Evolutionary conservation across 2,888 invertebrate genomes (phyloP).

Genomic region (Erebia palarica): DNA sequence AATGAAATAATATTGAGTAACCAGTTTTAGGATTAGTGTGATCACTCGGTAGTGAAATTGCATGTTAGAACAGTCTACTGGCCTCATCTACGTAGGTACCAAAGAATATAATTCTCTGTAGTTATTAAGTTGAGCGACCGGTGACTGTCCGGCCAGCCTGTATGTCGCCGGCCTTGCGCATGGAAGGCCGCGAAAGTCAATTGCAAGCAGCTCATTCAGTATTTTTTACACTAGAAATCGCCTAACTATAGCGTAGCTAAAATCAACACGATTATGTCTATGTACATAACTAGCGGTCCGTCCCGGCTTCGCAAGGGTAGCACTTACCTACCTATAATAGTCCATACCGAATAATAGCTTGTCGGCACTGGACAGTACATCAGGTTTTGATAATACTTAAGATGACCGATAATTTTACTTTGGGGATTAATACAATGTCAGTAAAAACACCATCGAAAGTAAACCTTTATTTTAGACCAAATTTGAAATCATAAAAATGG

Average conservation of each 20-base stretch:
- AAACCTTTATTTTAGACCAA: too few relatives aligned
- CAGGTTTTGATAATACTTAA: too few relatives aligned
- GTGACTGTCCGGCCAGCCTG: conserved; percentile 52
- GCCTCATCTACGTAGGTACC: conserved; percentile 33
- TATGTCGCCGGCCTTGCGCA: conserved; percentile 71
- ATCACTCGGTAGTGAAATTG: conserved; percentile 32
- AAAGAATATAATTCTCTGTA: conserved; percentile 10
- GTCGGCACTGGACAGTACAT: too few relatives aligned
- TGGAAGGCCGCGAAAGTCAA: conserved; percentile 57
- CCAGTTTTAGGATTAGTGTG: conserved; percentile 31
- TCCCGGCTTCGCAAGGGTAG: too few relatives aligned
- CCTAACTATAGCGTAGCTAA: neutral
- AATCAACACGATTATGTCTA: neutral
- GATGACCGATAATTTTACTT: too few relatives aligned
- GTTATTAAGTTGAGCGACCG: conserved; percentile 47
- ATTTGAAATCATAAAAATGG: too few relatives aligned
- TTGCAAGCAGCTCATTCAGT: conserved; percentile 33
- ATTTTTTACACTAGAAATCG: conserved; percentile 16
- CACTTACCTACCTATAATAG: too few relatives aligned
- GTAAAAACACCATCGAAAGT: too few relatives aligned
- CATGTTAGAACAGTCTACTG: conserved; percentile 38
- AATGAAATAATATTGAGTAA: conserved; percentile 24
- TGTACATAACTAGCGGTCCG: too few relatives aligned
- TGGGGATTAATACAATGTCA: too few relatives aligned
- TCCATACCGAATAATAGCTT: too few relatives aligned